Conservation (phyloP, 2,113 vertebrate species). For the Cyanoliseus patagonus region DNA sequence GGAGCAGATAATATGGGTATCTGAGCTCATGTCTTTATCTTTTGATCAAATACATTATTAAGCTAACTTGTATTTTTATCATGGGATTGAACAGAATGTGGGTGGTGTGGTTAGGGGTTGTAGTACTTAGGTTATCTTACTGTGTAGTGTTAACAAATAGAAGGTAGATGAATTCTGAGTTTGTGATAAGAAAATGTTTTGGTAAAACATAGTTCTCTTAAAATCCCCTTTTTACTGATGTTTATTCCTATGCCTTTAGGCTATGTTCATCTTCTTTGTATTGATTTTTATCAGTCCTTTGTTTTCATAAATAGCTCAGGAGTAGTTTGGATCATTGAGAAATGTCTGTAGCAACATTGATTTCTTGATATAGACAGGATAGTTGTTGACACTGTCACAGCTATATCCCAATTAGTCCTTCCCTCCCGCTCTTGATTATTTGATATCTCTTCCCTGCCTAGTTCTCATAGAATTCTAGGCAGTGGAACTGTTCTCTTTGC, state of each 20-base stretch:
- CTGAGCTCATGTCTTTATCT: background rate
- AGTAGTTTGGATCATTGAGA: background rate
- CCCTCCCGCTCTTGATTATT: background rate
- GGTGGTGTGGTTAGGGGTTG: background rate
- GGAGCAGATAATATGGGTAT: background rate
- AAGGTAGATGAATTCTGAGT: background rate
- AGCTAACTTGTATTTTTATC: background rate
- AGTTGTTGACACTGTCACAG: background rate
- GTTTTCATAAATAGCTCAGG: background rate
- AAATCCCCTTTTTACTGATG: background rate
- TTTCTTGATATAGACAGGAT: background rate
- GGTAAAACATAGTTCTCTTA: background rate
- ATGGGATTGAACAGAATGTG: background rate
- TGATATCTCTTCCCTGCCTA: background rate
- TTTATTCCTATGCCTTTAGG: background rate
- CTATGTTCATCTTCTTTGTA: background rate
- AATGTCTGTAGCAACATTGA: background rate
- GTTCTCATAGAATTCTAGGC: background rate
- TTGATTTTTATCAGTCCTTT: background rate
- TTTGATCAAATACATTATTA: background rate
- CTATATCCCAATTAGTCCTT: background rate
- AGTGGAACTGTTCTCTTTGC: background rate
- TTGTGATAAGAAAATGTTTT: background rate
- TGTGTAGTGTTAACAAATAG: background rate
- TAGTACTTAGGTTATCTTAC: rapidly evolving